Base-by-base conservation (phyloP, 2,113 vertebrate genomes). In the Mus spicilegus region DNA sequence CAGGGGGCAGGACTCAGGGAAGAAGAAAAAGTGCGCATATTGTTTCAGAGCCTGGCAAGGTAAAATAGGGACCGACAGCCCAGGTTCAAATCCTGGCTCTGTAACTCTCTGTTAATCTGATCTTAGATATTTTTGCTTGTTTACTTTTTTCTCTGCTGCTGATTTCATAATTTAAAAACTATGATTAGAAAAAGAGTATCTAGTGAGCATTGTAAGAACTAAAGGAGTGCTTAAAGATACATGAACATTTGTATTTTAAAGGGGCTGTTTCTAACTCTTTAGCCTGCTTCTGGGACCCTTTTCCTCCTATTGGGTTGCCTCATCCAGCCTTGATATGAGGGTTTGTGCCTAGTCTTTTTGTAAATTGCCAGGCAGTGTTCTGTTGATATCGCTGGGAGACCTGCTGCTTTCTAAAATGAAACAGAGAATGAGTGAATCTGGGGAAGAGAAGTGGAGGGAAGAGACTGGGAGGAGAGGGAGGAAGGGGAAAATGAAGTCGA, bases 101-200 rank as follows among this genome's bases (percentile, higher is more conserved):
- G 3, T 46, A 85, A 33, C 36, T 56, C 54, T 22, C 24, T 56
- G 5, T 39, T 81, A 56, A n/a, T 9, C 10, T 86, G 28, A 84
- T 84, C 36, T 54, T 49, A 77, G 36, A 81, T 5, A 46, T 7
- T n/a, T 22, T 67, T 46, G 33, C 63, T 82, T 72, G 39, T 42
- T 84, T 81, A 12, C 70, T 91, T 87, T 80, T 81, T 95, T 16
- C 75, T 36, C 17, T 94, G 58, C 42, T 85, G 75, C 36, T 56
- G 20, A 72, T 86, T 96, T 95, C 49, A n/a, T 77, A 26, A 90
- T 90, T 96, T 96, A 42, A 78, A 70, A 94, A 69, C 22, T 7
- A 89, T 17, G 6, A 46, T 36, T 20, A 14, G 73, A 82, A 65
- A 77, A 90, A 14, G 49, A 24, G 0, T 90, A 90, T 42, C 42